phyloP scores from a whole-genome alignment of 2,888 invertebrate species.

The Selenia dentaria region DNA sequence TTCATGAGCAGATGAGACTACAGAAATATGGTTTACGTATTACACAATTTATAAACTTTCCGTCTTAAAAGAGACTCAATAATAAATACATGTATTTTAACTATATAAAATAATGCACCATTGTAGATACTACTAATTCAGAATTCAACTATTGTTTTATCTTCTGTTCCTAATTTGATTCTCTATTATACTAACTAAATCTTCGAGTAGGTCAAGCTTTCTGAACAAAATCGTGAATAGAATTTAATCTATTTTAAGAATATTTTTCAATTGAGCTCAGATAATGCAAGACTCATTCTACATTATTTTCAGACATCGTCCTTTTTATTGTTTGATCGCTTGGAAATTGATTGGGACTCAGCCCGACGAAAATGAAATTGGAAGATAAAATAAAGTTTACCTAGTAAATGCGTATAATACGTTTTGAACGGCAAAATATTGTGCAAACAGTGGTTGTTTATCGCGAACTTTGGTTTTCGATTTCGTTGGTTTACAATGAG shows the following conservation, averaged over 20 bases:
- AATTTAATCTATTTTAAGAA: slow-evolving; percentile 16
- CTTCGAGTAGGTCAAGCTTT: slow-evolving; percentile 1
- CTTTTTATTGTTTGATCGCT: slow-evolving; percentile 21
- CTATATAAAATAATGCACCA: no score
- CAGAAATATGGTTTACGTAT: no score
- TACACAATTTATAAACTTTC: no score
- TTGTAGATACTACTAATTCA: no score
- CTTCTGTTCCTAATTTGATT: no score
- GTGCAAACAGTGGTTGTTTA: slow-evolving; percentile 27
- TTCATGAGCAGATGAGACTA: no score
- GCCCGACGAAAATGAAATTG: slow-evolving; percentile 28
- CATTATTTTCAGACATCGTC: slow-evolving; percentile 13
- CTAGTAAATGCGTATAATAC: slow-evolving; percentile 26
- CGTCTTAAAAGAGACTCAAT: no score
- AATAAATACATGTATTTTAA: no score
- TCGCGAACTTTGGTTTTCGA: slow-evolving; percentile 23
- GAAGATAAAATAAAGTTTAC: slow-evolving; percentile 26
- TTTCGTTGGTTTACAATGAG: slow-evolving; percentile 14
- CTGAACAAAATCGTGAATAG: slow-evolving; percentile 9
- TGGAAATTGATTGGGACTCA: slow-evolving; percentile 21
- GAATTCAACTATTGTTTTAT: no score
- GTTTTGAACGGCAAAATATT: slow-evolving; percentile 17
- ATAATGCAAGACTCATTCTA: slow-evolving; percentile 8
- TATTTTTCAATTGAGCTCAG: slow-evolving; percentile 14
- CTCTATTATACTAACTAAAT: no score